Conservation (phyloP, 2,113 vertebrate genomes). For the Nycticorax nycticorax region DNA sequence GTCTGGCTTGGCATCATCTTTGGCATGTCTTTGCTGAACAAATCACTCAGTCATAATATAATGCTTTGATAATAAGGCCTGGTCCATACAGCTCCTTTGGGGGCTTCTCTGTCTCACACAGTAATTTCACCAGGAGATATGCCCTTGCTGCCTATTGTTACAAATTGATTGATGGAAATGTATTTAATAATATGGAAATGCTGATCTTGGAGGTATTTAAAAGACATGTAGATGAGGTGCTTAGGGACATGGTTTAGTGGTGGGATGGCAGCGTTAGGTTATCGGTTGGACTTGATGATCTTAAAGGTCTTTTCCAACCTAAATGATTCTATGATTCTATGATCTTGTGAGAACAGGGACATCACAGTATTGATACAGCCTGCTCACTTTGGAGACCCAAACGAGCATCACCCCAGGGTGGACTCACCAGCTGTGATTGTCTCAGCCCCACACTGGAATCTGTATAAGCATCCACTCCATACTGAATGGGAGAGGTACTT, state of each 20-base stretch:
- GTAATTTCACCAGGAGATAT: background rate
- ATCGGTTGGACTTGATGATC: too few relatives aligned
- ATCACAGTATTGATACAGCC: background rate
- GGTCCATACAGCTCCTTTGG: background rate
- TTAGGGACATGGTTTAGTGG: too few relatives aligned
- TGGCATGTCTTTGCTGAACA: background rate
- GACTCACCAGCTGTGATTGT: background rate
- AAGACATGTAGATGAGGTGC: too few relatives aligned
- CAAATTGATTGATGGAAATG: background rate
- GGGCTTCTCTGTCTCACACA: background rate
- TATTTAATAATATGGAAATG: background rate
- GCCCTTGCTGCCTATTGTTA: background rate
- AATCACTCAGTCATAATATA: background rate
- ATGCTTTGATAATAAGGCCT: background rate
- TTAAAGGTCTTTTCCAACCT: too few relatives aligned
- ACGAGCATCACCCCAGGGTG: background rate
- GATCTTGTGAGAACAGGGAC: background rate
- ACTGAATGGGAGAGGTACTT: background rate
- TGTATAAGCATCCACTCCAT: background rate
- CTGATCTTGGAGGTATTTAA: background rate
- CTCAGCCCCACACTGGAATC: background rate
- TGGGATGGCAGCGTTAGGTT: too few relatives aligned
- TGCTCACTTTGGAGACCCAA: background rate
- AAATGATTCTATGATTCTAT: too few relatives aligned
- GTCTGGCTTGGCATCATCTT: accelerated